These are phyloP conservation scores for Eutrigla gurnardus DNA, from an alignment of 2,797 vertebrate genomes.

Conservation along the genomic window DNA sequence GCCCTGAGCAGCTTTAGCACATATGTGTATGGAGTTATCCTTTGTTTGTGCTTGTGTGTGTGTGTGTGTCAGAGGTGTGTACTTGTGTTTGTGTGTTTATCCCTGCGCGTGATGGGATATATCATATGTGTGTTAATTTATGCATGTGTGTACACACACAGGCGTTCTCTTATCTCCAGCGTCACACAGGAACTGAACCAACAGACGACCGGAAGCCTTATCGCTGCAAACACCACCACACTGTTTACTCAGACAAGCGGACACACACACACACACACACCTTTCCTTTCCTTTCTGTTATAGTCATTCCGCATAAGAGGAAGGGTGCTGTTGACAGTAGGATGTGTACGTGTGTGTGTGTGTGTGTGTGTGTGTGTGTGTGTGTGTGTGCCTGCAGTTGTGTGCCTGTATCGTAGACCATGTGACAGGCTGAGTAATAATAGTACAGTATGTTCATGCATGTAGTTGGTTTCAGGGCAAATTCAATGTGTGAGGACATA, in stretches of 20 bases:
- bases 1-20: no score
- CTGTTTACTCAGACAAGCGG: slow-evolving; percentile 65
- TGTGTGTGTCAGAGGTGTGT: slow-evolving; percentile 24
- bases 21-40: slow-evolving; percentile 4
- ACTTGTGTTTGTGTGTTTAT: slow-evolving; percentile 41
- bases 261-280: slow-evolving; percentile 14
- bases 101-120: slow-evolving; percentile 12
- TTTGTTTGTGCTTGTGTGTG: slow-evolving; percentile 36
- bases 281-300: slow-evolving; percentile 46
- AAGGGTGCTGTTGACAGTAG: slow-evolving; percentile 37
- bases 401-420: slow-evolving; percentile 23
- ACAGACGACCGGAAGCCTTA: slow-evolving; percentile 77
- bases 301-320: slow-evolving; percentile 55
- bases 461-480: slow-evolving; percentile 55
- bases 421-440: slow-evolving; percentile 33
- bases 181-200: slow-evolving; percentile 78
- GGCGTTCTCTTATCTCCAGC: slow-evolving; percentile 69
- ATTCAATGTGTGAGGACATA: slow-evolving; percentile 41
- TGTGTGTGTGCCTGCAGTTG: not conserved
- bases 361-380: slow-evolving; percentile 12
- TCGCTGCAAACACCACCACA: slow-evolving; percentile 63
- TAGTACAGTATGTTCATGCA: slow-evolving; percentile 31
- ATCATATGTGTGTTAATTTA: slow-evolving; percentile 51
- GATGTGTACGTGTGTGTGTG: slow-evolving; percentile 13
- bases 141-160: slow-evolving; percentile 45